Base-by-base conservation (phyloP, 2,113 vertebrate genomes). In the Taxidea taxus region DNA sequence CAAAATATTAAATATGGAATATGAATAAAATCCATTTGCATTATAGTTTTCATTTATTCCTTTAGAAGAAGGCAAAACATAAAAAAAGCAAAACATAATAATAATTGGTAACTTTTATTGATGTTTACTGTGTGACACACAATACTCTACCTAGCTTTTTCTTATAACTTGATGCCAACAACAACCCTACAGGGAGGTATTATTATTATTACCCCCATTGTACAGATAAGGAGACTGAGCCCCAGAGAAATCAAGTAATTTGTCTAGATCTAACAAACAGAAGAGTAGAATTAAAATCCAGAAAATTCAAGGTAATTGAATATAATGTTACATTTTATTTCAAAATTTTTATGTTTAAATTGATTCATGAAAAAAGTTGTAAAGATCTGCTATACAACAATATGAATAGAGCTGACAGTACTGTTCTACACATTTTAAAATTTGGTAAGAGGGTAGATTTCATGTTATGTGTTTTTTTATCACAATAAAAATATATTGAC, bases 201-300 rank as follows among this genome's bases (percentile, higher is more conserved):
- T 83, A 82, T 64, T 86, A 83, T 77, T 75, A 83, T 84, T 75
- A 51, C 68, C 16, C 27, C 7, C 81, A 82, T 23, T 77, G 13
- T 47, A 25, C 4, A 88, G 51, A 47, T 13, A 34, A 92, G 66
- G 47, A 77, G 74, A 81, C 39, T 15, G 18, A 92, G 51, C 7
- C 25, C 18, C 56, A 62, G 2, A 94, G 44, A 93, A 42, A 18
- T 44, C 34, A 91, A 64, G 39, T 56, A 75, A 93, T 72, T 85
- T 91, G n/a, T 74, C 47, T 72, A 86, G 23, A 93, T 15, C 12
- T 56, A 31, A 70, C 66, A 47, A 78, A 51, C 44, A 81, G 25
- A 90, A 64, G 44, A 90, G 34, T 64, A 94, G 42, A 77, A 82
- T 66, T 89, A 95, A 94, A 94, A 83, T 97, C 20, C 10, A 75